These are phyloP conservation scores for Cassiopea xamachana DNA, from an alignment of 30 jellyfish, hydroid and myxozoan species.

Conservation along the genomic window DNA sequence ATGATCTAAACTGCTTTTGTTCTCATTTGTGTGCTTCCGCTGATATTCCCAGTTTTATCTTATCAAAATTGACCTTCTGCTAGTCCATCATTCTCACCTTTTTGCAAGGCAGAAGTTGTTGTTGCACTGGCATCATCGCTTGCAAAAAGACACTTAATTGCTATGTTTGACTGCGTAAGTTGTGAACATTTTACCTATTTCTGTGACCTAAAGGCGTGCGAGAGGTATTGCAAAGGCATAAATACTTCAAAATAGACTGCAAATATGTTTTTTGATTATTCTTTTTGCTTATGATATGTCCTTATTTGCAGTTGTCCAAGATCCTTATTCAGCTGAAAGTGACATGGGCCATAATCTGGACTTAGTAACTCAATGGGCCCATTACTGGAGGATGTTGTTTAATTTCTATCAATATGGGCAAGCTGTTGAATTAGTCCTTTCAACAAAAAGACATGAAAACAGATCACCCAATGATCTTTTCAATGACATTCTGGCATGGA, in stretches of 20 bases:
- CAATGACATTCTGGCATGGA: not conserved
- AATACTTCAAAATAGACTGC: not conserved
- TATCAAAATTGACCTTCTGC: no score
- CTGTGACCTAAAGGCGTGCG: not conserved
- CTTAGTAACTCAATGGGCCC: not conserved
- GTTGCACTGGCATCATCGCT: no score
- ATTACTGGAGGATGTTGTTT: not conserved
- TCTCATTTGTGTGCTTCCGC: no score
- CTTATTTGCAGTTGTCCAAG: conserved; percentile 27
- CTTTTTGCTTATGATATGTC: conserved; percentile 24
- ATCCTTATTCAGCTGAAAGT: conserved; percentile 16
- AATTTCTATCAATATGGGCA: not conserved
- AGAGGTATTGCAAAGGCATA: not conserved
- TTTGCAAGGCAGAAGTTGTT: no score
- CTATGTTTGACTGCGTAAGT: no score
- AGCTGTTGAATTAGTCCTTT: conserved; percentile 3
- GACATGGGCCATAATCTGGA: conserved; percentile 7
- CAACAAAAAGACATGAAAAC: conserved; percentile 2
- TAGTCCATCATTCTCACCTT: no score
- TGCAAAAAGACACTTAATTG: no score
- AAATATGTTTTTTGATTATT: no score
- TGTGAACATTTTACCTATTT: no score
- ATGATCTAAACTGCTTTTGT: not conserved
- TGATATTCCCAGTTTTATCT: no score
- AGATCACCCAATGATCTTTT: not conserved